Conservation (phyloP, 2,888 invertebrate species). For the Sympetrum striolatum region DNA sequence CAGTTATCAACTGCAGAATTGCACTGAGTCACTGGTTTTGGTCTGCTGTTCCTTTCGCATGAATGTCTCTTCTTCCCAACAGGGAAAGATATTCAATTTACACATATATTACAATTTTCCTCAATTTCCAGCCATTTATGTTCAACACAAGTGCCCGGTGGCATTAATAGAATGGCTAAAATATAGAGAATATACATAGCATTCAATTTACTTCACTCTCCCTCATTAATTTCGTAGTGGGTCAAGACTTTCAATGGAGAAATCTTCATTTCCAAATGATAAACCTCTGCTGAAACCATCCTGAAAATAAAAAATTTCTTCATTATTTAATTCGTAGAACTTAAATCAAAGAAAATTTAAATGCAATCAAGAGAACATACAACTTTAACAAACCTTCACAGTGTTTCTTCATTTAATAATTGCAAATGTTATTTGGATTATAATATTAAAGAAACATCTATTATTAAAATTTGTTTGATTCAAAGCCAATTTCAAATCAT, state of each 20-base stretch:
- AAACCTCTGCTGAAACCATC: constrained; percentile 89
- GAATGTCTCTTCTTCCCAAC: background rate
- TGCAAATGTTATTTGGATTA: too few species aligned
- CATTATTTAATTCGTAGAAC: too few species aligned
- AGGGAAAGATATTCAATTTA: constrained; percentile 18
- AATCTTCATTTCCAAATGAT: constrained; percentile 90
- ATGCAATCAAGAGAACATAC: too few species aligned
- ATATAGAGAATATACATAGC: constrained; percentile 5
- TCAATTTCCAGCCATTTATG: constrained; percentile 2
- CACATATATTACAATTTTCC: constrained; percentile 3
- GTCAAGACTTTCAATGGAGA: constrained; percentile 92
- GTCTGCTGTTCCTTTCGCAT: constrained; percentile 11
- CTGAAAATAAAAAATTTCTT: constrained; percentile 63
- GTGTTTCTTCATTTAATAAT: too few species aligned
- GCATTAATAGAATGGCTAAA: constrained; percentile 14
- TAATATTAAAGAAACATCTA: too few species aligned
- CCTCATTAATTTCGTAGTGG: constrained; percentile 76
- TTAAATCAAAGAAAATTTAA: too few species aligned
- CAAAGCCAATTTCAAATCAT: too few species aligned
- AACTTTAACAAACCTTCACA: too few species aligned
- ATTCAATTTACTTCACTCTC: background rate
- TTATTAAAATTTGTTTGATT: too few species aligned
- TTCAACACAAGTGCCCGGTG: background rate
- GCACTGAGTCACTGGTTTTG: constrained; percentile 30
- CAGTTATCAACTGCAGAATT: constrained; percentile 15